These are phyloP conservation scores for Ctenopoma multispine DNA, from an alignment of 2,797 vertebrate species.

Conservation along the genomic window DNA sequence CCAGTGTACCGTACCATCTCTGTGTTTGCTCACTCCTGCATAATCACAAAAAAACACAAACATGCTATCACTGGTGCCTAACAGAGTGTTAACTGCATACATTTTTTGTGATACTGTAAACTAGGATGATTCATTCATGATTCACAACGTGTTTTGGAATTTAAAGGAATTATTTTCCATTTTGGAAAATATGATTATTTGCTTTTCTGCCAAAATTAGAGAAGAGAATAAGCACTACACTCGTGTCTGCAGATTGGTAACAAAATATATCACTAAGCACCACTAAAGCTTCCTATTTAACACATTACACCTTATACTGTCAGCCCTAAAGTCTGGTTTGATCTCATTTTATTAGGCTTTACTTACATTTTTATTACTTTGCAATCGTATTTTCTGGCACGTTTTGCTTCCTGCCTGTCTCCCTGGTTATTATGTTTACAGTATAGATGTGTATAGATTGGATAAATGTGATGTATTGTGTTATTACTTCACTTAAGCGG, in stretches of 20 bases:
- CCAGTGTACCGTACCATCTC: background rate
- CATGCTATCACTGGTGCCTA: constrained; percentile 20
- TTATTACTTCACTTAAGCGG: too few species aligned
- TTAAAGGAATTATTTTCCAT: background rate
- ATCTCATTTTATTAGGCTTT: too few species aligned
- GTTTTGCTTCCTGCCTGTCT: too few species aligned
- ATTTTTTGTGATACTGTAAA: constrained; percentile 14
- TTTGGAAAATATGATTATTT: background rate
- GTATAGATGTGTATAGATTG: too few species aligned
- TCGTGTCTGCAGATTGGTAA: background rate
- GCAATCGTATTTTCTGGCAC: too few species aligned
- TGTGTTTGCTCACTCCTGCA: constrained; percentile 15
- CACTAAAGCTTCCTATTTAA: too few species aligned
- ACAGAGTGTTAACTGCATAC: constrained; percentile 7
- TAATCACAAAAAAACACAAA: constrained; percentile 18
- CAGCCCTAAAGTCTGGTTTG: too few species aligned
- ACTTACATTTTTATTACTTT: too few species aligned
- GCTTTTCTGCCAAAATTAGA: background rate
- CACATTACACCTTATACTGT: too few species aligned
- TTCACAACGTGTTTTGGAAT: background rate
- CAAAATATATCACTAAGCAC: background rate
- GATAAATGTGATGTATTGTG: background rate
- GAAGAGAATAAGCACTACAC: background rate
- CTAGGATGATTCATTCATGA: background rate
- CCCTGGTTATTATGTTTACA: too few species aligned